Conservation (phyloP, 2,888 invertebrate genomes). For the Parnassius glacialis region DNA sequence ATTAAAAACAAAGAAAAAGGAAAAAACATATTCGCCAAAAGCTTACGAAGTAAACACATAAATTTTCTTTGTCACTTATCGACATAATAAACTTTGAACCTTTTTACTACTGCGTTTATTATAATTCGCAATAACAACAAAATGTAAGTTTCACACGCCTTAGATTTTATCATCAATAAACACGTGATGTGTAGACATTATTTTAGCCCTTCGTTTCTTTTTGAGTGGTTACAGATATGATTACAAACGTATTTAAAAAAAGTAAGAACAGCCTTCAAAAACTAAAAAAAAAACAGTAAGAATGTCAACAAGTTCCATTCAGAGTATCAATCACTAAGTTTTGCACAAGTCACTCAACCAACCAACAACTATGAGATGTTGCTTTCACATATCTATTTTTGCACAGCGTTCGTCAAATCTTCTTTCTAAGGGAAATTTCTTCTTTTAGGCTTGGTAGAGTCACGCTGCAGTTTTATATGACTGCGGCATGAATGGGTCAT, state of each 20-base stretch:
- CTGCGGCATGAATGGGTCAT: no score
- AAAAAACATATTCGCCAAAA: neutral
- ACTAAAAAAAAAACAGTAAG: no score
- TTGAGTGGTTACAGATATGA: constrained; percentile 2
- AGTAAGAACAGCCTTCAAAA: no score
- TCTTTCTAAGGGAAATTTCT: no score
- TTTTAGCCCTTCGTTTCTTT: constrained; percentile 5
- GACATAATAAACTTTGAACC: constrained; percentile 25
- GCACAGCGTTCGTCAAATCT: no score
- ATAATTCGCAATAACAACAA: constrained; percentile 30
- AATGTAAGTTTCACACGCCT: constrained; percentile 17
- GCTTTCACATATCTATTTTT: no score
- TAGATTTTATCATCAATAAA: constrained; percentile 25
- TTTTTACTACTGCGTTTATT: constrained; percentile 37
- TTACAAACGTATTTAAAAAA: neutral
- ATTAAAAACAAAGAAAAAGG: constrained; percentile 10
- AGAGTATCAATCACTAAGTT: no score
- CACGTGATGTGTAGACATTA: constrained; percentile 15
- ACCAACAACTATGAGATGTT: no score
- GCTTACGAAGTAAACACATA: constrained; percentile 24
- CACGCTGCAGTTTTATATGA: no score
- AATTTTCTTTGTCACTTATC: constrained; percentile 25
- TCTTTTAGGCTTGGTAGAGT: no score
- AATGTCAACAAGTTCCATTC: no score
- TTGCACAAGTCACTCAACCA: no score